phyloP scores from a whole-genome alignment of 2,797 vertebrate species.

The Acipenser transmontanus region DNA sequence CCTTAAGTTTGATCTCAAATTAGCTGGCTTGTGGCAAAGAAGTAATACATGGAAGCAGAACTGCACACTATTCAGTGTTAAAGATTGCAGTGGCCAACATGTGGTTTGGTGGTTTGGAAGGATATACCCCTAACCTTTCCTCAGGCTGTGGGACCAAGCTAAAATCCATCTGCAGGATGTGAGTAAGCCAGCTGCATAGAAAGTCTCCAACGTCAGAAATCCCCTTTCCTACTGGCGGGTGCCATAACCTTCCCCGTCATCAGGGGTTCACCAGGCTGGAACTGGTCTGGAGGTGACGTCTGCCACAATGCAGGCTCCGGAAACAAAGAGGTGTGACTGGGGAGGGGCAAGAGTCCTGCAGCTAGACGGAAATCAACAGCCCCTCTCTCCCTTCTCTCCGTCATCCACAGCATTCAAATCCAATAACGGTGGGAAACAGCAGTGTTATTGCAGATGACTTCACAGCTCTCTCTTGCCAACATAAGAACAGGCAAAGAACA shows the following conservation, averaged over 20 bases:
- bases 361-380: not conserved
- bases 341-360: too few relatives aligned
- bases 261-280: too few relatives aligned
- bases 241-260: too few relatives aligned
- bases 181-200: constrained; percentile 11
- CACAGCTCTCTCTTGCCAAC: too few relatives aligned
- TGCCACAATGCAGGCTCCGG: too few relatives aligned
- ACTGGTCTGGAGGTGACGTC: too few relatives aligned
- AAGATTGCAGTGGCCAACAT: constrained; percentile 21
- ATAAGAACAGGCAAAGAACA: too few relatives aligned
- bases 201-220: not conserved
- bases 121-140: constrained; percentile 7
- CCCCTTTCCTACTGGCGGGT: not conserved
- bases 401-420: too few relatives aligned
- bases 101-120: constrained; percentile 25
- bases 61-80: constrained; percentile 5
- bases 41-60: constrained; percentile 1
- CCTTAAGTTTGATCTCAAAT: constrained; percentile 20
- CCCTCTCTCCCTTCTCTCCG: not conserved
- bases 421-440: too few relatives aligned
- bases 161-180: constrained; percentile 18
- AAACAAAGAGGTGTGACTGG: too few relatives aligned
- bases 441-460: too few relatives aligned
- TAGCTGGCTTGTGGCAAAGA: not conserved
- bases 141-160: not conserved